Evolutionary conservation across 2,888 invertebrate species (phyloP).

Genomic region (Pristionchus fissidentatus): DNA sequence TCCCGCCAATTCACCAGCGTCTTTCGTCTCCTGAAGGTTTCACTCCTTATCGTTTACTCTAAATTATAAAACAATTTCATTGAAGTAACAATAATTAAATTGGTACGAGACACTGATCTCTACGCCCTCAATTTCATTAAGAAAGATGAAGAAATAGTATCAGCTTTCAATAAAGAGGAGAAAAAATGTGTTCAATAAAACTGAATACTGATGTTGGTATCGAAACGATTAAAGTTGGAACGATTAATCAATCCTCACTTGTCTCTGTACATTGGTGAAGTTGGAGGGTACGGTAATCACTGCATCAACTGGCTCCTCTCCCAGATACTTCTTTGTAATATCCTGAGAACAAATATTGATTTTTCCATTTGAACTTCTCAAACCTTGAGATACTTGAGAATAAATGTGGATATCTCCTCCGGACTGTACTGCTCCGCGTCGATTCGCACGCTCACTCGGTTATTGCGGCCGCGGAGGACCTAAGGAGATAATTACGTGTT

Average conservation of each 20-base stretch:
- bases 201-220: no score
- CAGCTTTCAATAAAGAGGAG: no score
- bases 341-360: not conserved
- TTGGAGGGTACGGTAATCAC: constrained; percentile 18
- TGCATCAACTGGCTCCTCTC: not conserved
- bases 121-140: no score
- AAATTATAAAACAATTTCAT: no score
- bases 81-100: no score
- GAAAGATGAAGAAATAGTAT: no score
- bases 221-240: not conserved
- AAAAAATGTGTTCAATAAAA: no score
- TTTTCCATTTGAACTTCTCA: not conserved
- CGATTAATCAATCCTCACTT: not conserved
- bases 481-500: no score
- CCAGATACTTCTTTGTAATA: not conserved
- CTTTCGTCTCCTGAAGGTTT: not conserved
- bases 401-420: not conserved
- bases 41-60: no score
- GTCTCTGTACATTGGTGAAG: not conserved
- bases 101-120: no score
- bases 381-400: not conserved
- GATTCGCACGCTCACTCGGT: not conserved
- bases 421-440: not conserved
- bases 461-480: not conserved
- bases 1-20: not conserved